phyloP scores from a whole-genome alignment of 2,797 vertebrate species.

The Danio kyathit region DNA sequence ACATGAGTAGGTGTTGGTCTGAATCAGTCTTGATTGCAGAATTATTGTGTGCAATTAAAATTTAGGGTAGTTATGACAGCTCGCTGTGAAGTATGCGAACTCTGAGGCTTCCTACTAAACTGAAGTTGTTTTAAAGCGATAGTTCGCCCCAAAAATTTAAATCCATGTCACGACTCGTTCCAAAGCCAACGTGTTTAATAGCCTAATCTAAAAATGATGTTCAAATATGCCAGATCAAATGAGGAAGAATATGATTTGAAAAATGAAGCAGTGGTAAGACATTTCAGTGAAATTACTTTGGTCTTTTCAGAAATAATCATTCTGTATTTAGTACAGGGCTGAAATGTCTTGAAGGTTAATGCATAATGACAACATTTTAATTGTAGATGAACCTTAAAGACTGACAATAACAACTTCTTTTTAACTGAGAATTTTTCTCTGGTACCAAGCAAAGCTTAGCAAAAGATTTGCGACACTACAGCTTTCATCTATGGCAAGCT shows the following conservation, averaged over 20 bases:
- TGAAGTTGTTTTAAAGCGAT: neutral
- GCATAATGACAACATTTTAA: neutral
- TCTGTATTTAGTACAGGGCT: neutral
- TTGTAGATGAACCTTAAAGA: too few species aligned
- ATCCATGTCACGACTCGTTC: neutral
- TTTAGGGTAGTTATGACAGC: neutral
- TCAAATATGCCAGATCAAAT: neutral
- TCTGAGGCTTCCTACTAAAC: neutral
- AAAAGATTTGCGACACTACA: too few species aligned
- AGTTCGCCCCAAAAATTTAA: neutral
- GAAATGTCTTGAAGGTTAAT: neutral
- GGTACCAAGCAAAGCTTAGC: too few species aligned
- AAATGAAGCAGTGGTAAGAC: neutral
- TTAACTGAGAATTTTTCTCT: too few species aligned
- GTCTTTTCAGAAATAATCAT: neutral
- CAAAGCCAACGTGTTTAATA: neutral
- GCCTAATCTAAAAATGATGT: too few species aligned
- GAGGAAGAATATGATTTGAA: neutral
- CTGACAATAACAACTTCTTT: too few species aligned
- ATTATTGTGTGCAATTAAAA: conserved; percentile 14
- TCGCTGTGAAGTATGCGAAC: neutral
- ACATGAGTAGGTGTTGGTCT: neutral
- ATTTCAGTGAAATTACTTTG: neutral
- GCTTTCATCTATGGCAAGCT: too few species aligned
- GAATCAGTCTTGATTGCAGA: neutral